A percentile compares a stretch with the other conserved stretches of the same genome.
phyloP scores from a whole-genome alignment of 2,888 invertebrate species.

The Cerceris ruficornis region DNA sequence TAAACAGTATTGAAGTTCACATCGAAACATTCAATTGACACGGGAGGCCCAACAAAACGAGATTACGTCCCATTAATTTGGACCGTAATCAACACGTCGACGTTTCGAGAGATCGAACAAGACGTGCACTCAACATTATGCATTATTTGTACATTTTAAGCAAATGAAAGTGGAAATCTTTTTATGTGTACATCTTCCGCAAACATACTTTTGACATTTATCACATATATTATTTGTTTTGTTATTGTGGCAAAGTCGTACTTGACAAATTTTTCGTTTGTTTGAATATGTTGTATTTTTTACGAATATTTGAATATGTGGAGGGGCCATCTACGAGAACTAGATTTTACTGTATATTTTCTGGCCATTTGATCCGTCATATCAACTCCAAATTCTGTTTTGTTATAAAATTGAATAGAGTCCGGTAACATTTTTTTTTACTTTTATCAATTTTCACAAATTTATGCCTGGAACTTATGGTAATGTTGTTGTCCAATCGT shows the following conservation, averaged over 20 bases:
- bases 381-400: not conserved
- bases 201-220: slow-evolving; percentile 40
- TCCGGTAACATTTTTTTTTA: slow-evolving; percentile 2
- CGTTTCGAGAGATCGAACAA: no score
- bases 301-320: slow-evolving; percentile 49
- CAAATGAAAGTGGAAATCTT: slow-evolving; percentile 42
- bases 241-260: slow-evolving; percentile 32
- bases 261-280: slow-evolving; percentile 42
- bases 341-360: slow-evolving; percentile 15
- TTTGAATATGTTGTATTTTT: slow-evolving; percentile 27
- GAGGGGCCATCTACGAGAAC: slow-evolving; percentile 56
- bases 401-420: not conserved
- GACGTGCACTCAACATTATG: no score
- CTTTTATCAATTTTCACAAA: slow-evolving; percentile 3
- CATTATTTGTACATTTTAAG: slow-evolving; percentile 47
- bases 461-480: slow-evolving; percentile 13
- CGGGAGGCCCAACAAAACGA: no score
- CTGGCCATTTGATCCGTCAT: no score
- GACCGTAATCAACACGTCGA: no score
- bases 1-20: no score
- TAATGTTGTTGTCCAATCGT: slow-evolving; percentile 22
- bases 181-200: slow-evolving; percentile 32
- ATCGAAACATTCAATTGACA: no score
- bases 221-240: slow-evolving; percentile 36
- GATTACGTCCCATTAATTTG: no score